Evolutionary conservation across 2,888 invertebrate species (phyloP), one percentile per base, ranked within the genome.

Genomic region (Melinaea marsaeus): DNA sequence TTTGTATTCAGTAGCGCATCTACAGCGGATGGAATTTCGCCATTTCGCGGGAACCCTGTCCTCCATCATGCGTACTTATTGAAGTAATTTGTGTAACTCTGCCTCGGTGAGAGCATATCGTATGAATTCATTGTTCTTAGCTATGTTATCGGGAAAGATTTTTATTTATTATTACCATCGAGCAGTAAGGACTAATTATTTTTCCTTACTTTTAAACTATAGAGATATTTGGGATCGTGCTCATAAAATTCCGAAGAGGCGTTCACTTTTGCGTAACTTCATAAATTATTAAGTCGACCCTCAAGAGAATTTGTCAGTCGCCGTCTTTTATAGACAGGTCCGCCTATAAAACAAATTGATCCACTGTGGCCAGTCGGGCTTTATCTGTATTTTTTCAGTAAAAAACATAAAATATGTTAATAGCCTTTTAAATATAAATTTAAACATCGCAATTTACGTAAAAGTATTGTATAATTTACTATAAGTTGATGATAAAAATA

Each of bases 1-100:
- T 74, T 90, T 88, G 90, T 90, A 90, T 90, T 90, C 90, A 89
- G 89, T 84, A 80, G 88, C 88, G 88, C 88, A 88, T 88, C 87
- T 80, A 85, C 83, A 79, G 84, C 81, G 86, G 85, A 87, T 88
- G 88, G 86, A 86, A 87, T 86, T 87, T 78, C 81, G 82, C 85
- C 86, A 80, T 86, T 88, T 83, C 87, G 86, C 84, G 85, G 80
- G 77, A 77, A 80, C 81, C 80, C 79, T 80, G 83, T 84, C 83
- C 85, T 87, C 78, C 87, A 85, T 88, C 86, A 89, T 88, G 90
- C 90, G 90, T 90, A 84, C 81, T 87, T 88, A 90, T 88, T 86
- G 83, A 80, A 84, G 83, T 85, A 81, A 88, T 88, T 88, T 85
- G 81, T 85, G 83, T 83, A 80, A 64, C 48, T 60, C 61, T 35